A percentile compares a stretch with the other conserved stretches of the same genome.
Evolutionary conservation across 2,113 vertebrate genomes (phyloP).

Genomic region (Fukomys damarensis): DNA sequence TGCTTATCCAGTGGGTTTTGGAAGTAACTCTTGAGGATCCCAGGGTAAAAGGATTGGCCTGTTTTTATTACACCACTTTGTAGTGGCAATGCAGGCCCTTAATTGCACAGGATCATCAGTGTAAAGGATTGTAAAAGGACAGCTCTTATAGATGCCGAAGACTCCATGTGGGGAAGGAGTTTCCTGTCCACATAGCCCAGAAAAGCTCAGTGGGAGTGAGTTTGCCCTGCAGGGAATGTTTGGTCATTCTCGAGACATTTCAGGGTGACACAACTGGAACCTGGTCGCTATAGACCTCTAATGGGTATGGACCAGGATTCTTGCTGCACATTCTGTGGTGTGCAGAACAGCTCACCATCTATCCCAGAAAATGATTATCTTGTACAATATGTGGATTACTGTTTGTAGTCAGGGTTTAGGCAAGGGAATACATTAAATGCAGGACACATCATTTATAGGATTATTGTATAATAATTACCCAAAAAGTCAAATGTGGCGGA

Average conservation of each 20-base stretch:
- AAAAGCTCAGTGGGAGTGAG: fast-evolving
- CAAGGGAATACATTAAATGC: too few species aligned
- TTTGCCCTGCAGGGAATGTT: neutral
- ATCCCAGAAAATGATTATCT: neutral
- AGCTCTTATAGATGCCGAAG: neutral
- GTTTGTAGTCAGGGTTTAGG: too few species aligned
- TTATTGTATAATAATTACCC: too few species aligned
- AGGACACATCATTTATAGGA: too few species aligned
- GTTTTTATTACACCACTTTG: neutral
- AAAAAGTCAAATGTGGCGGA: too few species aligned
- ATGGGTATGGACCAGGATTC: fast-evolving
- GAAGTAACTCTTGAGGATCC: neutral
- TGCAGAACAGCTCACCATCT: fast-evolving
- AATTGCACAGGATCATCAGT: neutral
- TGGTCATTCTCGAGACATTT: neutral
- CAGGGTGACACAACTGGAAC: neutral
- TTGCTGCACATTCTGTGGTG: fast-evolving
- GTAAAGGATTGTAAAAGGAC: neutral
- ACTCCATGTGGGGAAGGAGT: neutral
- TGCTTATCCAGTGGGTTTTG: neutral
- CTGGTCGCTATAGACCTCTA: neutral
- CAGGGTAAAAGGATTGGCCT: neutral
- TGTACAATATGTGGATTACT: neutral
- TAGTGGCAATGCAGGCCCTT: neutral
- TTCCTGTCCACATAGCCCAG: neutral